Evolutionary conservation across 2,797 vertebrate genomes (phyloP), one percentile per base, ranked within the genome.

Genomic region (Channallabes apus): DNA sequence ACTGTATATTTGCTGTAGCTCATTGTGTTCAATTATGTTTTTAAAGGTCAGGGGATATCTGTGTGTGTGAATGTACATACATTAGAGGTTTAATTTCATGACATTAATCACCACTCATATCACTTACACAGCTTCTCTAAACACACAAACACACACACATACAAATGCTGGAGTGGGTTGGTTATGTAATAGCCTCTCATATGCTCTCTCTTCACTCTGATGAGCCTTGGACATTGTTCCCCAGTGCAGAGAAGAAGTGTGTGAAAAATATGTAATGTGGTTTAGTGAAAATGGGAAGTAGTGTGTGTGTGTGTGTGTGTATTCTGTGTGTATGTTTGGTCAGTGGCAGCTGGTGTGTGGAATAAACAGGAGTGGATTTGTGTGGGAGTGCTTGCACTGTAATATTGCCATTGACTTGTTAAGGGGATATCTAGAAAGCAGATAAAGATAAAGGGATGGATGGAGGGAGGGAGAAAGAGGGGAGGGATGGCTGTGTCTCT

Each of bases 401-500:
- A 81, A 77, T 83, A 69, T 51, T 80, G 79, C 62, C 64, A 68
- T 80, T 81, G 83, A 80, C 82, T 64, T 87, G 73, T 86, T 84
- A 75, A 73, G 85, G 85, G 80, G 38, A 80, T 86, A 69, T 86
- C 58, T 85, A 58, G 41, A 80, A 68, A 62, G 56, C 54, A 87
- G 78, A 82, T 71, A 32, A 56, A 80, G 59, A 46, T 82, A 85
- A 80, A 46, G 71, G 91, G 84, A 88, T 85, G 86, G 87, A 84
- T 88, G 90, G 89, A 59, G 73, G 79, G 67, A 82, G 75, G 72
- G 67, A n/a, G 83, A 64, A 73, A 80, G 27, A 61, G 85, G 89
- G 83, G 86, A 91, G 90, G 93, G 90, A 89, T 89, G 91, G 91
- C 91, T 94, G 90, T 94, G 89, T 96, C 91, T 94, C 90, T 95